phyloP scores from a whole-genome alignment of 2,888 invertebrate genomes.

The Anarsia innoxiella region DNA sequence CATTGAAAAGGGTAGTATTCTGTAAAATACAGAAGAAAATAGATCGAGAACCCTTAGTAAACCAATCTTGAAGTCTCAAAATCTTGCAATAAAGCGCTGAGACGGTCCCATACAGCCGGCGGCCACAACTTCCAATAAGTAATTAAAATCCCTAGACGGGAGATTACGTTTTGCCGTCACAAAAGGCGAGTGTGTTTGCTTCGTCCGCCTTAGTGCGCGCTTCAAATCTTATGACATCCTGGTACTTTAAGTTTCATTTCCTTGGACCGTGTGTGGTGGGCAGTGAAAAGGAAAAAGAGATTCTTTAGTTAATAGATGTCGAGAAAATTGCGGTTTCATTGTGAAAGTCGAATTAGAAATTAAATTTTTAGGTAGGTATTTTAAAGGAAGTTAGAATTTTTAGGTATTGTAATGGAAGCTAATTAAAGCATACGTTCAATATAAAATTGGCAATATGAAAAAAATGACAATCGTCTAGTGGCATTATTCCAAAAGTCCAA shows the following conservation, averaged over 20 bases:
- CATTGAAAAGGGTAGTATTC: not conserved
- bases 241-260: slow-evolving; percentile 27
- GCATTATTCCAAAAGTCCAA: no score
- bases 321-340: not conserved
- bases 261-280: slow-evolving; percentile 4
- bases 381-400: no score
- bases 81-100: slow-evolving; percentile 62
- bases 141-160: slow-evolving; percentile 70
- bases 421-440: no score
- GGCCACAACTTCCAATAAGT: slow-evolving; percentile 74
- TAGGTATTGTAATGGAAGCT: no score
- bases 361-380: no score
- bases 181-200: slow-evolving; percentile 58
- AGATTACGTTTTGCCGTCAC: slow-evolving; percentile 59
- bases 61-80: slow-evolving; percentile 38
- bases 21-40: not conserved
- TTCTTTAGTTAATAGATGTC: not conserved
- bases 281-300: not conserved
- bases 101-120: slow-evolving; percentile 62
- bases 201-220: slow-evolving; percentile 42
- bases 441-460: no score
- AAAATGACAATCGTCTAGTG: no score
- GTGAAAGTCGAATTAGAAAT: no score
- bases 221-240: slow-evolving; percentile 53
- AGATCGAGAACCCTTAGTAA: slow-evolving; percentile 13